Evolutionary conservation across 2,888 invertebrate genomes (phyloP), one percentile per base, ranked within the genome.

Genomic region (Nebria brevicollis): DNA sequence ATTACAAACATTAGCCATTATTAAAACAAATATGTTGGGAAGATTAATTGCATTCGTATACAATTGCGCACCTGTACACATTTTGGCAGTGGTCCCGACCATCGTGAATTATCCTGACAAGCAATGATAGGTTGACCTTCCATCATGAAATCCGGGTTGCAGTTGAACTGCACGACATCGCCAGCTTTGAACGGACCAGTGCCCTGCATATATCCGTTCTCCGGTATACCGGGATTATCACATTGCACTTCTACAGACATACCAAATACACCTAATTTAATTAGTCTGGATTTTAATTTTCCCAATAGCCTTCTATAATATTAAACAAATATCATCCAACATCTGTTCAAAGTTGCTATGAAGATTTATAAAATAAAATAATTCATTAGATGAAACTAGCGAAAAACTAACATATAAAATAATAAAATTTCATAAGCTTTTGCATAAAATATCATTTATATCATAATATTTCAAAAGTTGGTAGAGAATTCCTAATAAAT

Each of bases 111-210:
- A 86, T 96, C 95, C 89, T 96, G 96, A 88, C 97, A 97, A 26
- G 96, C 95, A 76, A 96, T 93, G 84, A 96, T 96, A n/a, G 96
- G 95, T 85, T 95, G 93, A 1, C 97, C 97, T 88, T 96, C 96
- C 92, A 97, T 94, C 92, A 97, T 96, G 89, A 94, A 96, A 85
- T 96, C 96, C 8, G 95, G 94, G 89, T 95, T 94, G 89, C 97
- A 97, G 87, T 95, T 95, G 90, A 96, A 95, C 88, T 96, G 95
- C 41, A 96, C 93, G 77, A 96, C 94, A 88, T 96, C 96, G 0
- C 96, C 96, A 11, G 95, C 95, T 84, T 95, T 92, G 90, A 94
- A 96, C 8, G 94, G 95, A 0, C 94, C 94, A 26, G 92, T 92
- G 13, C 95, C 95, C 86, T 95, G 94, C 82, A 95, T 93, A 89